Conservation (phyloP, 2,797 vertebrate species). For the Luscinia luscinia region DNA sequence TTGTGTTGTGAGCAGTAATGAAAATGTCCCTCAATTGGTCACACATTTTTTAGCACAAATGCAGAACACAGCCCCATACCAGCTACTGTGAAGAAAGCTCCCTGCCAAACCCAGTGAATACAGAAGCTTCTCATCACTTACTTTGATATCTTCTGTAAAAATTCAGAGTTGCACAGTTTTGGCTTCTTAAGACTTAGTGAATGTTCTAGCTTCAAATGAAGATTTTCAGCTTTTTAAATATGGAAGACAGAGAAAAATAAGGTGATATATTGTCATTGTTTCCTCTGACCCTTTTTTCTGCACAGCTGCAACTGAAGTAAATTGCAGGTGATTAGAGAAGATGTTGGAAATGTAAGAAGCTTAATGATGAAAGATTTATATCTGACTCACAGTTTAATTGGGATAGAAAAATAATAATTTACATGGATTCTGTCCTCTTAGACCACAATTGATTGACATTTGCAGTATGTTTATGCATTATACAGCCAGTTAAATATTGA, state of each 20-base stretch:
- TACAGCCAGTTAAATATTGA: not conserved
- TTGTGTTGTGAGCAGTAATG: not conserved
- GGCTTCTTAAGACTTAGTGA: not conserved
- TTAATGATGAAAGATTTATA: not conserved
- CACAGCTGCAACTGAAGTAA: conserved; percentile 3
- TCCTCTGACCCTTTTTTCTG: not conserved
- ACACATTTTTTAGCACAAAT: not conserved
- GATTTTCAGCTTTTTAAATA: not conserved
- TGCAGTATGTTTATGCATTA: not conserved
- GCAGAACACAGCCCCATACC: not conserved
- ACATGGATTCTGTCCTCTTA: not conserved
- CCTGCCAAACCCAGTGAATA: not conserved
- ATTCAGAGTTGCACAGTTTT: not conserved
- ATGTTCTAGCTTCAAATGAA: not conserved
- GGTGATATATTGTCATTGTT: not conserved
- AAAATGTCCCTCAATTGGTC: not conserved
- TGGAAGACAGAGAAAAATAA: not conserved
- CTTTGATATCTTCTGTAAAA: not conserved
- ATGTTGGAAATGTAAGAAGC: conserved; percentile 1
- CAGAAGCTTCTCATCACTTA: not conserved
- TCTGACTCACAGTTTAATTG: conserved; percentile 18
- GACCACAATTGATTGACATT: not conserved
- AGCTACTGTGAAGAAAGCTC: not conserved
- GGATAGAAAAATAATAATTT: conserved; percentile 15
- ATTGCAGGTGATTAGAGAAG: conserved; percentile 20